A percentile compares a stretch with the other conserved stretches of the same genome.
These are phyloP conservation scores for Meloidogyne exigua DNA, from an alignment of 1,140 invertebrate genomes.

Conservation along the genomic window DNA sequence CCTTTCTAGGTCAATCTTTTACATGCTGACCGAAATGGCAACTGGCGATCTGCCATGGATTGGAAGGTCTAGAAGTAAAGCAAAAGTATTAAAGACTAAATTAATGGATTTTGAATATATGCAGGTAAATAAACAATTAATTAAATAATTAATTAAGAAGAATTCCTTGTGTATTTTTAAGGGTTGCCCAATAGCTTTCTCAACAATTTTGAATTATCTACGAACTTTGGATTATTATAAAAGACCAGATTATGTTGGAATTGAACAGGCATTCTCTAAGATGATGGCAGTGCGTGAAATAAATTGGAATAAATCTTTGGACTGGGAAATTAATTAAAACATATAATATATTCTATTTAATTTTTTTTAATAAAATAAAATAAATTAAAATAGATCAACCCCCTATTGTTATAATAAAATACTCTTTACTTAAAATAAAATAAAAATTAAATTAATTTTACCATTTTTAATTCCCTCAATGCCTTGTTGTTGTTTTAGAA, in stretches of 20 bases:
- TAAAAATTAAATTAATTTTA: not conserved
- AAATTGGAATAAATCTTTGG: not conserved
- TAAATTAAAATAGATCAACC: too few species aligned
- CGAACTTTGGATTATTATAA: conserved; percentile 1
- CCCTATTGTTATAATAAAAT: too few species aligned
- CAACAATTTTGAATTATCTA: conserved; percentile 1
- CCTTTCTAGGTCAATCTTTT: not conserved
- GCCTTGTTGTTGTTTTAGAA: not conserved
- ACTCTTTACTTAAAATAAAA: too few species aligned
- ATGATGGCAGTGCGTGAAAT: not conserved
- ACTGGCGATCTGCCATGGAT: not conserved
- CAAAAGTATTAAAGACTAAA: not conserved
- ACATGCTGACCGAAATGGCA: not conserved
- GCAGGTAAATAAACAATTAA: not conserved
- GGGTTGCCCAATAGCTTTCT: not conserved
- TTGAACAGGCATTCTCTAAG: not conserved
- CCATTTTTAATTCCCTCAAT: not conserved
- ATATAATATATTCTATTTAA: too few species aligned
- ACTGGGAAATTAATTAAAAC: not conserved
- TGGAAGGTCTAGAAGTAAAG: not conserved
- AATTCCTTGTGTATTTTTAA: too few species aligned
- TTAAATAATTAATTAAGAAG: not conserved
- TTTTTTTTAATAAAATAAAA: too few species aligned
- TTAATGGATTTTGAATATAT: conserved; percentile 1
- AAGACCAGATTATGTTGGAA: not conserved